phyloP scores from a whole-genome alignment of 2,797 vertebrate genomes.

The Cuculus canorus region DNA sequence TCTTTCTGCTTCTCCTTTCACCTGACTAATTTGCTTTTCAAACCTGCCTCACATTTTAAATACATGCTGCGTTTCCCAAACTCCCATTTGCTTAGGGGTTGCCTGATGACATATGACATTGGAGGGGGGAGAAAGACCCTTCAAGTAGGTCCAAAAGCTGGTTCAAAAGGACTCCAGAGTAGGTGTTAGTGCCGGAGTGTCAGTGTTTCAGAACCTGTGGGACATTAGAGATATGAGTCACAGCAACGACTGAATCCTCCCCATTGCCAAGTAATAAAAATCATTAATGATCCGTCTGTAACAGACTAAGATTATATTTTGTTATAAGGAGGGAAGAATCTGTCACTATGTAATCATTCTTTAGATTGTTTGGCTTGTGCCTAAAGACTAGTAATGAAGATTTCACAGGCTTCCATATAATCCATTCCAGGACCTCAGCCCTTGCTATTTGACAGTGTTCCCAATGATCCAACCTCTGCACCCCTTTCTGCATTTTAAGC shows the following conservation, averaged over 20 bases:
- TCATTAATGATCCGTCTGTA: background rate
- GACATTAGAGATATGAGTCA: background rate
- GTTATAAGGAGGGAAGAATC: background rate
- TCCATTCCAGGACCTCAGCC: background rate
- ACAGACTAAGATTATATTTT: background rate
- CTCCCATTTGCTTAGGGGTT: background rate
- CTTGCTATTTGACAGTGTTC: background rate
- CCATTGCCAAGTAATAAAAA: background rate
- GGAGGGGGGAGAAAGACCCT: background rate
- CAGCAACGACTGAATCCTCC: background rate
- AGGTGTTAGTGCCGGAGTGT: background rate
- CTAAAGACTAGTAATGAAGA: background rate
- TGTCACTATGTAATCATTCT: background rate
- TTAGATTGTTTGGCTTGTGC: background rate
- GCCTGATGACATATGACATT: background rate
- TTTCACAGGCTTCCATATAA: background rate
- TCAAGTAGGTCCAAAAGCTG: background rate
- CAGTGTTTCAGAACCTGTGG: background rate
- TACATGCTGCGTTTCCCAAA: background rate
- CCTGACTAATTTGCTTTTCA: background rate
- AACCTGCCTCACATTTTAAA: background rate
- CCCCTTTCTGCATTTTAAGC: background rate
- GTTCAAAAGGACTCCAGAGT: background rate
- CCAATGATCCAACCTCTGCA: background rate
- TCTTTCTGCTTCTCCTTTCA: background rate